Percentiles rank a stretch among this genome's conserved stretches.
Evolutionary conservation across 2,797 vertebrate species (phyloP).

Genomic region (Ciconia nigra): DNA sequence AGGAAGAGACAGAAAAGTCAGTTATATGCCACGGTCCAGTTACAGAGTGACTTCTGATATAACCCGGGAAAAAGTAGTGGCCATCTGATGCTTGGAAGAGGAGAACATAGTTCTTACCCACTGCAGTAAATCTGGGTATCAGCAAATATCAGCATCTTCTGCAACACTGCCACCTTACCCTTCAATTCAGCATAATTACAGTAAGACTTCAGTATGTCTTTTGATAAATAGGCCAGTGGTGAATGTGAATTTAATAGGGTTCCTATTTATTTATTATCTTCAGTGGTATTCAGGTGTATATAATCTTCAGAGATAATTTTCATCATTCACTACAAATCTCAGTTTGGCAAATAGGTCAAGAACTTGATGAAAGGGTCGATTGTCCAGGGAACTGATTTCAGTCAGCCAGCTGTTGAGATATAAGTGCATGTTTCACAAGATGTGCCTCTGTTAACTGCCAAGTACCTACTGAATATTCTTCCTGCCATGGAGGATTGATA

Average conservation of each 20-base stretch:
- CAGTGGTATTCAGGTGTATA: not conserved
- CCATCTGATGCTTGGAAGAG: not conserved
- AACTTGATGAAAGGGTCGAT: not conserved
- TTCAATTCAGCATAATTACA: not conserved
- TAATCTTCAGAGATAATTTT: not conserved
- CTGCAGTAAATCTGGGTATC: not conserved
- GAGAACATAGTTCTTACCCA: not conserved
- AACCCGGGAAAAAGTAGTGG: not conserved
- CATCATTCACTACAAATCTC: not conserved
- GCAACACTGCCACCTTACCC: not conserved
- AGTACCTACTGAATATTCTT: not conserved
- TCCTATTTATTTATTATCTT: not conserved
- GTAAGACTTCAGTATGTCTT: not conserved
- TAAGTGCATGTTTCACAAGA: not conserved
- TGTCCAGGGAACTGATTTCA: not conserved
- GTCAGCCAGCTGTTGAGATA: not conserved
- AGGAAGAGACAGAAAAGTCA: not conserved
- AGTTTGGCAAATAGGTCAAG: not conserved
- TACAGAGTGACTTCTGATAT: not conserved
- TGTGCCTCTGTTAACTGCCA: not conserved
- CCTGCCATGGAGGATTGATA: not conserved
- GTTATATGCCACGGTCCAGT: rapidly evolving
- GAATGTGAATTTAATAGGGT: not conserved
- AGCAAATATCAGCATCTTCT: not conserved
- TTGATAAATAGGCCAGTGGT: not conserved